Evolutionary conservation across 2,113 vertebrate species (phyloP).

Genomic region (Diadophis punctatus): DNA sequence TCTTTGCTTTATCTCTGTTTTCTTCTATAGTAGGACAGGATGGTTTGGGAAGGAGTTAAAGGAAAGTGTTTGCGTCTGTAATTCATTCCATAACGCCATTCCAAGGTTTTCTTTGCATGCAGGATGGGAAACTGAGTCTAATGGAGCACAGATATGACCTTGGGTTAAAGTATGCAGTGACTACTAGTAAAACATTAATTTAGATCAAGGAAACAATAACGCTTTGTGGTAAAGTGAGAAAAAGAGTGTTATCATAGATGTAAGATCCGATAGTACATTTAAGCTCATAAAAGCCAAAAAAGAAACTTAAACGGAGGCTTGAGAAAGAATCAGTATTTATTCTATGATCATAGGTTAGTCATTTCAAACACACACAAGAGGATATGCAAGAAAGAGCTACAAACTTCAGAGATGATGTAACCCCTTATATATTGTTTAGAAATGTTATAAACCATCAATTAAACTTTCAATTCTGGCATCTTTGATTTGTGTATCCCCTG

Average conservation of each 20-base stretch:
- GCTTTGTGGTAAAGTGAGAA: background rate
- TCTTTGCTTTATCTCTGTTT: background rate
- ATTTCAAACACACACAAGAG: no score
- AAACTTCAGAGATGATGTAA: no score
- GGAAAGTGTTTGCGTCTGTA: background rate
- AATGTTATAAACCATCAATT: no score
- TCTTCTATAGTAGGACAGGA: background rate
- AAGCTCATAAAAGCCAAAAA: no score
- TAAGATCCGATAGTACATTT: no score
- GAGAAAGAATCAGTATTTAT: no score
- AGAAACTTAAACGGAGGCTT: no score
- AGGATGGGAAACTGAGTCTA: background rate
- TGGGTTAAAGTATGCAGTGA: background rate
- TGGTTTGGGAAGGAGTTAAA: background rate
- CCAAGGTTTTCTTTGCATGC: background rate
- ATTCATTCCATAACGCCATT: background rate
- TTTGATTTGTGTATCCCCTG: no score
- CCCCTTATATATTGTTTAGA: no score
- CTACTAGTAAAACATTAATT: background rate
- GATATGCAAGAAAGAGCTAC: no score
- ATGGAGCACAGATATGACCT: background rate
- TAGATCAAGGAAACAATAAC: background rate
- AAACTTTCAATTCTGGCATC: no score
- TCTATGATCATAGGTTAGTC: no score
- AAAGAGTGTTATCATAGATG: fast-evolving